Conservation (phyloP, 2,113 vertebrate species). For the Gymnobelideus leadbeateri region DNA sequence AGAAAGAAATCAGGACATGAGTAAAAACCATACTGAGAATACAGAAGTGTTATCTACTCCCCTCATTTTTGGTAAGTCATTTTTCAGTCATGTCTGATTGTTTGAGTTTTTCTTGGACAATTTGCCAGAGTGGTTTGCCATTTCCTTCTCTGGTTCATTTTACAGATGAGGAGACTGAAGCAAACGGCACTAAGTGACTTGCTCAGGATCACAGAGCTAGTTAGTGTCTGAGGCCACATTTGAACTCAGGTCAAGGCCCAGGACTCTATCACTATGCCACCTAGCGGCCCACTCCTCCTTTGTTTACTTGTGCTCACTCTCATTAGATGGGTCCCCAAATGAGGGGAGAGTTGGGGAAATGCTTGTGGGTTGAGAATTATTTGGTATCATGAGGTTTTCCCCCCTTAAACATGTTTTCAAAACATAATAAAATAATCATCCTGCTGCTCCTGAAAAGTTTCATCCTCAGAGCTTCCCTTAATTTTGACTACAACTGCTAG, state of each 20-base stretch:
- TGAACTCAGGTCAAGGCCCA: too few species aligned
- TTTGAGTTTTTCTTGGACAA: too few species aligned
- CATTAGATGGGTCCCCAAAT: neutral
- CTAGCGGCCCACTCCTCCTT: neutral
- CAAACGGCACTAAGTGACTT: too few species aligned
- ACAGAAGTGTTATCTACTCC: neutral
- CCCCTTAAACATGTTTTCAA: neutral
- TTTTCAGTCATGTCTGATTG: too few species aligned
- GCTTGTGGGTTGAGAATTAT: neutral
- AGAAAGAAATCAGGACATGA: neutral
- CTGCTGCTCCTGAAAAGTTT: neutral
- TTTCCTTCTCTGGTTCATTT: too few species aligned
- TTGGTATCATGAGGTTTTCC: neutral
- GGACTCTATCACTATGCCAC: too few species aligned
- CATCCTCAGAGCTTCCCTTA: neutral
- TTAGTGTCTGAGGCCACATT: too few species aligned
- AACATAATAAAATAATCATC: neutral
- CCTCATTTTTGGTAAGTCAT: neutral
- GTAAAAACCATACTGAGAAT: neutral
- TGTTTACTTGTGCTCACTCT: neutral
- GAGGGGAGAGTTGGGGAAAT: neutral
- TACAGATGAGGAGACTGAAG: too few species aligned
- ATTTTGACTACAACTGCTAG: neutral
- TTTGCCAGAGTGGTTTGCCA: too few species aligned
- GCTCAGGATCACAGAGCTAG: too few species aligned